A percentile compares a stretch with the other conserved stretches of the same genome.
phyloP scores from a whole-genome alignment of 2,113 vertebrate genomes.

The Silurus asotus region DNA sequence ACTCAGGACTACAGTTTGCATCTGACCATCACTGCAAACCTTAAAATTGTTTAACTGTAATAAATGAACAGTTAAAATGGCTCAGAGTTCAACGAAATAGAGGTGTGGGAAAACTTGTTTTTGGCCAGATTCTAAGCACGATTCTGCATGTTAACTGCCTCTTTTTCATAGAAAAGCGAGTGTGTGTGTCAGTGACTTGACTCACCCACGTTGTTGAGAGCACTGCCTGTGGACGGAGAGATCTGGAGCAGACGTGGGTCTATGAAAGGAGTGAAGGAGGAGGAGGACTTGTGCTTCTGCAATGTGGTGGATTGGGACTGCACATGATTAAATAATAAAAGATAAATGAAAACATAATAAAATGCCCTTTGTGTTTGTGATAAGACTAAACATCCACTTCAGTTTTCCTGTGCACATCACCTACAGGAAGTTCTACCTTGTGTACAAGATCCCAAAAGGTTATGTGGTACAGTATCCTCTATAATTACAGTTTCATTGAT shows the following conservation, averaged over 20 bases:
- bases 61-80: too few species aligned
- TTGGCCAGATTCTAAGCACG: too few species aligned
- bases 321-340: constrained; percentile 60
- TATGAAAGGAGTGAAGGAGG: constrained; percentile 99
- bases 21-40: too few species aligned
- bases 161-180: neutral
- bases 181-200: constrained; percentile 38
- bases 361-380: neutral
- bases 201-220: constrained; percentile 95
- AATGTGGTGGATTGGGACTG: constrained; percentile 97
- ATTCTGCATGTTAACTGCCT: neutral
- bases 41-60: too few species aligned
- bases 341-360: neutral
- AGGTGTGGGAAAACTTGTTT: too few species aligned
- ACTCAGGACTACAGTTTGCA: too few species aligned
- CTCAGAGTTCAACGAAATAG: too few species aligned
- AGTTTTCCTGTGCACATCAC: neutral
- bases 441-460: neutral
- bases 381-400: neutral
- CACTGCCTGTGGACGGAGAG: constrained; percentile 94
- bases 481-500: neutral
- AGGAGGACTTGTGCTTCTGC: constrained; percentile 99
- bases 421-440: neutral
- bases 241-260: constrained; percentile 98
- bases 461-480: neutral